Percentiles rank a stretch among this genome's conserved stretches.
Evolutionary conservation across 2,888 invertebrate genomes (phyloP).

Genomic region (Himalopsyche kuldschensis): DNA sequence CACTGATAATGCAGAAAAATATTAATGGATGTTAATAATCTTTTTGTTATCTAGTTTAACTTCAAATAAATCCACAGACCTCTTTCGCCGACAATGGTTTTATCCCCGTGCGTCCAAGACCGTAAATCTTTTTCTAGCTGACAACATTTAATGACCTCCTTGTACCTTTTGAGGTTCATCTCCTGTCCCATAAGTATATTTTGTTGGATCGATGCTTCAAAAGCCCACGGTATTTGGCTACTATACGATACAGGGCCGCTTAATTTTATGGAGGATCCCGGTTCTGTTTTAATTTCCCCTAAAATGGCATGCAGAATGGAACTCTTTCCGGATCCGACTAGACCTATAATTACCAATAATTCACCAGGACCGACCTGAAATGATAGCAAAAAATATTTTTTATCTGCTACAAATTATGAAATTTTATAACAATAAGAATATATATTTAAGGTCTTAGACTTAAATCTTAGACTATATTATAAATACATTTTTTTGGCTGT

Average conservation of each 20-base stretch:
- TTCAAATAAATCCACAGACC: constrained; percentile 45
- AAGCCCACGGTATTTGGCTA: constrained; percentile 71
- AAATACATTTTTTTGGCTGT: no score
- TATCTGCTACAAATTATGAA: no score
- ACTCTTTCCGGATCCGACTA: constrained; percentile 77
- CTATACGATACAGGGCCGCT: constrained; percentile 61
- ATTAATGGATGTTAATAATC: neutral
- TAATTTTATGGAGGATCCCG: constrained; percentile 54
- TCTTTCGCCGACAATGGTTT: constrained; percentile 69
- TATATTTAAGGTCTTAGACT: no score
- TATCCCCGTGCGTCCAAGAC: constrained; percentile 65
- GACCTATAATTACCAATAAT: constrained; percentile 69
- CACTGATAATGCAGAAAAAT: neutral
- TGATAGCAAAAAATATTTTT: neutral
- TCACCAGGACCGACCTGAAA: constrained; percentile 6
- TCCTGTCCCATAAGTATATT: constrained; percentile 76
- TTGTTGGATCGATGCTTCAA: constrained; percentile 65
- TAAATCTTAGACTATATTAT: no score
- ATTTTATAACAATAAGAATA: no score
- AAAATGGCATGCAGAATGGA: constrained; percentile 73
- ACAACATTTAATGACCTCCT: constrained; percentile 60
- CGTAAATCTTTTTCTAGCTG: constrained; percentile 63
- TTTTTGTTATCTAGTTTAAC: neutral
- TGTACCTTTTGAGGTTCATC: constrained; percentile 59
- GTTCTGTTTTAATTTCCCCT: constrained; percentile 65